These are phyloP conservation scores for Rhynchotus rufescens DNA, from an alignment of 2,797 vertebrate species.

Conservation along the genomic window DNA sequence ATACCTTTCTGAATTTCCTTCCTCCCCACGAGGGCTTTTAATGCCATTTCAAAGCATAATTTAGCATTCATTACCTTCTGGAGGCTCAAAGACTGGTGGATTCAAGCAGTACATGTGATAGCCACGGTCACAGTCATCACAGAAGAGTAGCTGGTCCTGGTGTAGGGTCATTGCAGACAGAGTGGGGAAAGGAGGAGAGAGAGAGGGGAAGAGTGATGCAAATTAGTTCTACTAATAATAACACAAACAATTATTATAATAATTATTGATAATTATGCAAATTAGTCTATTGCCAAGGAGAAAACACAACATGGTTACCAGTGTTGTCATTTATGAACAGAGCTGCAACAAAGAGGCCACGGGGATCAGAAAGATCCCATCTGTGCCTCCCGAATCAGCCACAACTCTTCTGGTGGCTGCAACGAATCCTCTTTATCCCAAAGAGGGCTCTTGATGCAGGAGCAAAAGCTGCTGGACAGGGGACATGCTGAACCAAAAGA, in stretches of 20 bases:
- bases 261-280: background rate
- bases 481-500: background rate
- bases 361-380: background rate
- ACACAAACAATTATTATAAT: too few species aligned
- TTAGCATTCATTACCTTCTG: slow-evolving; percentile 87
- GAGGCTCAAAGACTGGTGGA: slow-evolving; percentile 94
- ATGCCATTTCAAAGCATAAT: background rate
- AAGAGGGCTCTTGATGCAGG: background rate
- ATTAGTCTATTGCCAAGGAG: slow-evolving; percentile 47
- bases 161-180: background rate
- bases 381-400: background rate
- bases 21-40: background rate
- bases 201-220: background rate
- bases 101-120: slow-evolving; percentile 99
- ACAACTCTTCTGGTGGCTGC: background rate
- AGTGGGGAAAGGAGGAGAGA: background rate
- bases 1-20: background rate
- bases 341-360: background rate
- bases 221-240: background rate
- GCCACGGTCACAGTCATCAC: slow-evolving; percentile 97
- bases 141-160: slow-evolving; percentile 98
- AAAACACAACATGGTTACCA: slow-evolving; percentile 23
- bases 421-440: background rate
- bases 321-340: background rate
- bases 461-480: background rate